Evolutionary conservation across 2,113 vertebrate species (phyloP).

Genomic region (Macrotis lagotis): DNA sequence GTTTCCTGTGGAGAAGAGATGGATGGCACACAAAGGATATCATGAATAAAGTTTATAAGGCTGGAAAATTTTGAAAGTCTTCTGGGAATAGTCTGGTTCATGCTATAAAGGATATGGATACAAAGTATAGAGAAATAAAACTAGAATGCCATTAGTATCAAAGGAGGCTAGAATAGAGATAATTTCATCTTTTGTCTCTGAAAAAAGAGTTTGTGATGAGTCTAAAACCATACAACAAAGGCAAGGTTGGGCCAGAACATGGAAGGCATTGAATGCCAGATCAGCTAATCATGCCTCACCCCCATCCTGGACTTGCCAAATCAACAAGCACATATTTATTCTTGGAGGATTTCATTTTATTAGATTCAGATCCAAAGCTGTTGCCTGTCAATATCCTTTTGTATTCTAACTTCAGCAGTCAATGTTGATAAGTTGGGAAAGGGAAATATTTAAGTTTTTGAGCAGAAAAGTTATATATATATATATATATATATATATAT

Average conservation of each 20-base stretch:
- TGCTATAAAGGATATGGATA: background rate
- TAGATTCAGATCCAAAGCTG: background rate
- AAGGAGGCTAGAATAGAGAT: background rate
- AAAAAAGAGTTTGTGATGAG: background rate
- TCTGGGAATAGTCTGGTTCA: background rate
- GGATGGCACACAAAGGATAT: background rate
- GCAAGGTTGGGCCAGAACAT: background rate
- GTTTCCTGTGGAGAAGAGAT: background rate
- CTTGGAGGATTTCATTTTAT: background rate
- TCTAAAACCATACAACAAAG: background rate
- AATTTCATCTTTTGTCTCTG: background rate
- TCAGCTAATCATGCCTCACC: background rate
- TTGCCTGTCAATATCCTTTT: background rate
- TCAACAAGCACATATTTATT: background rate
- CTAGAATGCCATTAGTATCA: background rate
- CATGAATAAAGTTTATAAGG: background rate
- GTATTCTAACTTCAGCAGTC: background rate
- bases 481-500: too few relatives aligned
- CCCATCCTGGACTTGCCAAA: background rate
- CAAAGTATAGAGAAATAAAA: background rate
- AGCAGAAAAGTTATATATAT: background rate
- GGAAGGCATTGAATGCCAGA: background rate
- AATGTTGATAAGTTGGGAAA: background rate
- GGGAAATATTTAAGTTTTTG: background rate
- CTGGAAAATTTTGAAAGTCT: background rate